Evolutionary conservation across 2,888 invertebrate genomes (phyloP).

Genomic region (Heliconius erato): DNA sequence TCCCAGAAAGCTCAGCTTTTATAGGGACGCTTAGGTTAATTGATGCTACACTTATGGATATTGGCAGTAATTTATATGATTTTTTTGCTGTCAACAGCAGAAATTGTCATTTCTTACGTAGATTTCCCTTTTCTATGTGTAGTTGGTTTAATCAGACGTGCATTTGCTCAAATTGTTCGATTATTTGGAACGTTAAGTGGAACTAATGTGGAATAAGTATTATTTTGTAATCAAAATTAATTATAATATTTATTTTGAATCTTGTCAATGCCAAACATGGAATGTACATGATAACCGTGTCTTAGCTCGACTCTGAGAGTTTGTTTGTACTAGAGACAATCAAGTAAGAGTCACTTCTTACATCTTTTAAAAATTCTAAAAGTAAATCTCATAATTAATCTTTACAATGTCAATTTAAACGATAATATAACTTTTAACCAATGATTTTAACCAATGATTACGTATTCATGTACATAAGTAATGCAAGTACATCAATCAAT

Average conservation of each 20-base stretch:
- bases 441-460: too few relatives aligned
- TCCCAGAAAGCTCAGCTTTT: constrained; percentile 44
- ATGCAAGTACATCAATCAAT: too few relatives aligned
- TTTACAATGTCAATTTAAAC: too few relatives aligned
- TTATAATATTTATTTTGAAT: neutral
- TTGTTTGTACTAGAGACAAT: too few relatives aligned
- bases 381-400: too few relatives aligned
- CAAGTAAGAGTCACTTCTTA: too few relatives aligned
- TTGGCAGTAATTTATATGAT: constrained; percentile 59
- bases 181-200: neutral
- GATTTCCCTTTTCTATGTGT: constrained; percentile 56
- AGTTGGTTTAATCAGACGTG: neutral
- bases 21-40: constrained; percentile 60
- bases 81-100: constrained; percentile 71
- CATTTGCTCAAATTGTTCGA: neutral
- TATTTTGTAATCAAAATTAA: neutral
- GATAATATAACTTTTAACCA: too few relatives aligned
- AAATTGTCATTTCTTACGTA: constrained; percentile 68
- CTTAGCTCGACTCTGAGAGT: too few relatives aligned
- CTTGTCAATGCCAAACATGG: neutral
- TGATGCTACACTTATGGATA: constrained; percentile 51
- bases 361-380: too few relatives aligned
- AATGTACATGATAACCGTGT: neutral
- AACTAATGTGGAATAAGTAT: neutral
- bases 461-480: too few relatives aligned